Base-by-base conservation (phyloP, 2,113 vertebrate species). In the Brienomyrus longianalis region DNA sequence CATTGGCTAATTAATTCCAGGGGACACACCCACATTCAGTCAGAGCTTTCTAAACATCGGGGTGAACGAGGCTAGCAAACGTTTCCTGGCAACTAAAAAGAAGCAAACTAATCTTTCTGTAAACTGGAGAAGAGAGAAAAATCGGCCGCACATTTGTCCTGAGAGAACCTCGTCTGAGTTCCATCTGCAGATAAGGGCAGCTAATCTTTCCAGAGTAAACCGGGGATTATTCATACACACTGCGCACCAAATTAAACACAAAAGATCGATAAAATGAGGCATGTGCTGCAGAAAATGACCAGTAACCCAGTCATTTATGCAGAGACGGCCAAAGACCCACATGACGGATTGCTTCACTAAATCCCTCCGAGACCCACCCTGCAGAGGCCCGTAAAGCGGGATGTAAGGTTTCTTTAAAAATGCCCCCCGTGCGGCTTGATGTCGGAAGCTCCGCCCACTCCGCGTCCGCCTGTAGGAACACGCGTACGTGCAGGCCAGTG, bases 101-200 rank as follows among this genome's bases (percentile, higher is more conserved):
- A 62, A 80, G 74, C 74, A 80, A 80, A 80, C 74, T 80, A 80
- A 80, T 80, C 35, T 80, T 80, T 80, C 35, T 39, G 70, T 17
- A 15, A 77, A 39, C 70, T 39, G 5, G 70, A 35, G 31, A 39
- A 35, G 35, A 74, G 11, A 39, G 31, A 77, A 31, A 31, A 39
- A 3, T 39, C 13, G 2, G 35, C 74, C 3, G 74, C 74, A 77
- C 13, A 43, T 39, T 80, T 80, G 35, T 80, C 74, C 74, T 80
- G 74, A 80, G 74, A 80, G 1, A 17, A 80, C 74, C 74, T 43
- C 5, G 2, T 70, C 62, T 43, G 74, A 43, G 13, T 43, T 43
- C 74, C 74, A 43, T 17, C 74, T 80, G 74, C 35, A 80, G 74
- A 43, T 43, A 70, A 17, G 13, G 74, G 31, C 74, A 6, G 74